Conservation (phyloP, 2,888 invertebrate species). For the Calameuta idolon region DNA sequence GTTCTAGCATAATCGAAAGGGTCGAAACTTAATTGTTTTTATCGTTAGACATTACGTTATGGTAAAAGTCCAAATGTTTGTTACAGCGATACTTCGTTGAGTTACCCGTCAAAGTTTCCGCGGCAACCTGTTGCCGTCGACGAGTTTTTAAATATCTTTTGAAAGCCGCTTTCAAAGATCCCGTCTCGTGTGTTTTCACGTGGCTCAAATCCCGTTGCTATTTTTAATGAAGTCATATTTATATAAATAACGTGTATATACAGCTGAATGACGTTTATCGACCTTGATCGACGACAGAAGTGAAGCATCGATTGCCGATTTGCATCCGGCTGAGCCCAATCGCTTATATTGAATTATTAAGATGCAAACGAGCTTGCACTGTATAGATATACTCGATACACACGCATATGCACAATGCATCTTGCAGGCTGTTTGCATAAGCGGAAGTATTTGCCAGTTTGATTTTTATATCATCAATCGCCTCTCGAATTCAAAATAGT, state of each 20-base stretch:
- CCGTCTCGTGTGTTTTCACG: background rate
- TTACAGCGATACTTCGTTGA: background rate
- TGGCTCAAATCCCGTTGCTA: background rate
- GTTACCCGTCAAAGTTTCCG: background rate
- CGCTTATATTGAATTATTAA: background rate
- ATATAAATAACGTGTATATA: background rate
- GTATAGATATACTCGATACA: no score
- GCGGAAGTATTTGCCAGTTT: slow-evolving; percentile 35
- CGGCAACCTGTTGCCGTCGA: no score
- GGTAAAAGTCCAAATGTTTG: background rate
- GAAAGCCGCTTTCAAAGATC: background rate
- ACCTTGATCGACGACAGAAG: background rate
- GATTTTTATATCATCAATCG: no score
- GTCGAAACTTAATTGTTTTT: background rate
- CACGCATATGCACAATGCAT: no score
- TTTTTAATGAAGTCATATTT: background rate
- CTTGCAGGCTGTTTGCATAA: slow-evolving; percentile 42
- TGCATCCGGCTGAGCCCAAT: background rate
- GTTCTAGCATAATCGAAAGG: background rate
- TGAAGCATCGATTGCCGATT: background rate
- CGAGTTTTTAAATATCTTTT: no score
- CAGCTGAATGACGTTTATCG: background rate
- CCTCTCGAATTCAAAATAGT: background rate
- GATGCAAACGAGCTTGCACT: background rate
- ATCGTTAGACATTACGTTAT: background rate